A percentile compares a stretch with the other conserved stretches of the same genome.
Evolutionary conservation across 1,140 invertebrate species (phyloP).

Genomic region (Thalassaphorura encarpata): DNA sequence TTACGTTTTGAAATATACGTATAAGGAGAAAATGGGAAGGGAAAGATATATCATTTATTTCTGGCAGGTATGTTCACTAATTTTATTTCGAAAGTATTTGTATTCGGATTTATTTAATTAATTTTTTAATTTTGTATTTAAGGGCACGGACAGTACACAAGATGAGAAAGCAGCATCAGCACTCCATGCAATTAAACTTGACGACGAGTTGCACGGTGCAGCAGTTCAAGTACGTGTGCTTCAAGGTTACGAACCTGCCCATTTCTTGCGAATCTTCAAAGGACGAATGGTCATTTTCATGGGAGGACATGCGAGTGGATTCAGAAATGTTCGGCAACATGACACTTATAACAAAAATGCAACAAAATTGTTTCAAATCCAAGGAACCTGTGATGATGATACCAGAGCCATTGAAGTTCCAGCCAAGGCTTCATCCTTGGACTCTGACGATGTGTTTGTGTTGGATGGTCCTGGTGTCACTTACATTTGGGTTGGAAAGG

Average conservation of each 20-base stretch:
- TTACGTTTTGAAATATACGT: conserved; percentile 64
- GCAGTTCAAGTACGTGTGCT: conserved; percentile 56
- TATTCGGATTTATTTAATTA: no score
- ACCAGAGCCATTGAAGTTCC: conserved; percentile 53
- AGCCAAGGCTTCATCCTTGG: conserved; percentile 48
- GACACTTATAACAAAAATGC: conserved; percentile 52
- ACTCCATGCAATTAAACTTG: conserved; percentile 50
- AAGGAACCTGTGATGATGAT: conserved; percentile 49
- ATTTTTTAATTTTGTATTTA: conserved; percentile 9
- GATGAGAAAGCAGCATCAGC: conserved; percentile 55
- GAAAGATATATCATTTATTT: conserved; percentile 56
- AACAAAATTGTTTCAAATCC: conserved; percentile 49
- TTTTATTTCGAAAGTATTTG: neutral
- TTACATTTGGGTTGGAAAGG: conserved; percentile 60
- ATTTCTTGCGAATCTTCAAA: conserved; percentile 68
- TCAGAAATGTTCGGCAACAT: conserved; percentile 45
- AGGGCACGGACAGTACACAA: conserved; percentile 47
- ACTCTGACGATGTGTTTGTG: conserved; percentile 61
- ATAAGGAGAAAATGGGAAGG: conserved; percentile 39
- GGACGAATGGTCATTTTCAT: conserved; percentile 49
- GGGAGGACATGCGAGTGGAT: conserved; percentile 51
- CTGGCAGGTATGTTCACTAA: conserved; percentile 61
- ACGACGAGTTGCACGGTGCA: conserved; percentile 48
- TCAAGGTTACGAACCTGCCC: conserved; percentile 60
- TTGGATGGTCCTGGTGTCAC: conserved; percentile 47